Evolutionary conservation across 2,113 vertebrate genomes (phyloP).

Genomic region (Egretta garzetta): DNA sequence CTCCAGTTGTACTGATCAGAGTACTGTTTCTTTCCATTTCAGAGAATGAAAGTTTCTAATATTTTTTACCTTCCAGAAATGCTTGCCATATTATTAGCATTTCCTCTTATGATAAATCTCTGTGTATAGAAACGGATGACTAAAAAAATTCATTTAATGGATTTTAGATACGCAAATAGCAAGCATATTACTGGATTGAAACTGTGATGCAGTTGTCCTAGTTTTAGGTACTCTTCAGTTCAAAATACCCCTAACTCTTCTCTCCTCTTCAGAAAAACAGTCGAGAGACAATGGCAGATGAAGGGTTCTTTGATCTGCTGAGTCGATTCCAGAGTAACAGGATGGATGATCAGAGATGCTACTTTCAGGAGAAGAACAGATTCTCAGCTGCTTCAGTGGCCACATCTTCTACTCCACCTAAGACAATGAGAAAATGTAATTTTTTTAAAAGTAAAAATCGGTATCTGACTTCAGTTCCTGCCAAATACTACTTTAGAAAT

Average conservation of each 20-base stretch:
- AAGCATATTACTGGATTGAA: neutral
- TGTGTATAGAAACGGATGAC: neutral
- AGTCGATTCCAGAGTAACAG: slow-evolving; percentile 96
- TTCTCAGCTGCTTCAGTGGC: slow-evolving; percentile 53
- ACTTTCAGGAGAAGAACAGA: slow-evolving; percentile 78
- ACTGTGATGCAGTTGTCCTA: neutral
- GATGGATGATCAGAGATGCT: slow-evolving; percentile 96
- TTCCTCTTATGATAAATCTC: neutral
- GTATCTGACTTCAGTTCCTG: neutral
- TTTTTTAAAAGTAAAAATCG: neutral
- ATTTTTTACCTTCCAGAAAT: neutral
- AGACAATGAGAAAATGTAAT: slow-evolving; percentile 83
- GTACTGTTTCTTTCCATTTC: neutral
- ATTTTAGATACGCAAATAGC: neutral
- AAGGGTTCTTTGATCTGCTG: slow-evolving; percentile 94
- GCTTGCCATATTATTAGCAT: neutral
- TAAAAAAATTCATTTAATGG: neutral
- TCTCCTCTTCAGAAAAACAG: slow-evolving; percentile 78
- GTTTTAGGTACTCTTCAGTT: neutral
- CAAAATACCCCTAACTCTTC: neutral
- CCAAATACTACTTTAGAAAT: neutral
- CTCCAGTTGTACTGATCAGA: neutral
- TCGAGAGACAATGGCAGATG: slow-evolving; percentile 84
- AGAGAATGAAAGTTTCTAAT: neutral
- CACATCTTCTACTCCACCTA: slow-evolving; percentile 74